Conservation (phyloP, 1,140 invertebrate genomes). For the Ganaspis sp. region DNA sequence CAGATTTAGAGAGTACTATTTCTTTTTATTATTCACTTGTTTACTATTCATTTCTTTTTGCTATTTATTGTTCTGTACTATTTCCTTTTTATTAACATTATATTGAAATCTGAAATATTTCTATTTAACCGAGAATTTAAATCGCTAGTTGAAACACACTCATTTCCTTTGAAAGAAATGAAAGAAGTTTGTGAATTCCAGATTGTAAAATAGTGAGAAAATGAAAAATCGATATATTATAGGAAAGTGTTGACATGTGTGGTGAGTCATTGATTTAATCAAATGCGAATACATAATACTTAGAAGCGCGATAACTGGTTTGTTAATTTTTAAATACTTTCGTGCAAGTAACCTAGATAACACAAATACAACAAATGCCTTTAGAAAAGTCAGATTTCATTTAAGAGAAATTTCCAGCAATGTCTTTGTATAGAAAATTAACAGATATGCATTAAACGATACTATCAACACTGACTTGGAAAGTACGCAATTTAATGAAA, state of each 20-base stretch:
- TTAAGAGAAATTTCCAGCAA: neutral
- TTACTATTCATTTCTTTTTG: too few species aligned
- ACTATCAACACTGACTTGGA: neutral
- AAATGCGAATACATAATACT: conserved; percentile 5
- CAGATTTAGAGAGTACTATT: too few species aligned
- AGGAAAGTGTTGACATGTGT: neutral
- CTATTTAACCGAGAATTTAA: neutral
- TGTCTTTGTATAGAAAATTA: neutral
- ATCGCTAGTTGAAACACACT: neutral
- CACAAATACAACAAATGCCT: conserved; percentile 7
- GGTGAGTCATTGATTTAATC: conserved; percentile 36
- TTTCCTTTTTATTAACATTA: too few species aligned
- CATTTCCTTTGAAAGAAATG: neutral
- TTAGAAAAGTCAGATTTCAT: neutral
- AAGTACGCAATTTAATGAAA: neutral
- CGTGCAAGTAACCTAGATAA: conserved; percentile 20
- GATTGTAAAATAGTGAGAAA: neutral
- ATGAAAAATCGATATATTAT: neutral
- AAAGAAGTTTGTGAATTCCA: neutral
- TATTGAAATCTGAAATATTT: too few species aligned
- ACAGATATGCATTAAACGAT: neutral
- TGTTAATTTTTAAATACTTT: conserved; percentile 28
- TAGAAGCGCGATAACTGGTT: conserved; percentile 12
- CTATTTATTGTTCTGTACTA: too few species aligned
- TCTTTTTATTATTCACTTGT: too few species aligned